A percentile compares a stretch with the other conserved stretches of the same genome.
Conservation (phyloP, 92 coral and sea anemone genomes). For the Galaxea fascicularis region DNA sequence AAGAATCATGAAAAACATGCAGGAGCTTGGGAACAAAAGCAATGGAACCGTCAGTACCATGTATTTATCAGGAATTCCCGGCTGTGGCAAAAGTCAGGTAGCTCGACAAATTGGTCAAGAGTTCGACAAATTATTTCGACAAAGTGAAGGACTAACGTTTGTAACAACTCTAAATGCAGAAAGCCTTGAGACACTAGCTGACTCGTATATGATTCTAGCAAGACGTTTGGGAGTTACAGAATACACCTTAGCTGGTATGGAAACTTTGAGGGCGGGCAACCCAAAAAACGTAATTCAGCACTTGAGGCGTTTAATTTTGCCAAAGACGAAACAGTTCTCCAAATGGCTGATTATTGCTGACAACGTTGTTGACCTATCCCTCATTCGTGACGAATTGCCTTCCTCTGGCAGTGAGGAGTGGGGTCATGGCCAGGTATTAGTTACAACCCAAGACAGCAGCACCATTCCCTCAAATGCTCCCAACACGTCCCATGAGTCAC, state of each 20-base stretch:
- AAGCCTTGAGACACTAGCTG: constrained; percentile 17
- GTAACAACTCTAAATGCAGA: constrained; percentile 43
- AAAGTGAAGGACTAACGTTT: not conserved
- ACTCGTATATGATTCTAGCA: constrained; percentile 32
- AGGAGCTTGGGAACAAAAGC: constrained; percentile 7
- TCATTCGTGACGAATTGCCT: constrained; percentile 15
- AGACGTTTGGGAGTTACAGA: constrained; percentile 8
- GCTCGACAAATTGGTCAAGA: constrained; percentile 61
- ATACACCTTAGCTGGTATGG: not conserved
- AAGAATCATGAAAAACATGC: constrained; percentile 8
- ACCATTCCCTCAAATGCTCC: constrained; percentile 12
- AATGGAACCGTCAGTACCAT: constrained; percentile 23
- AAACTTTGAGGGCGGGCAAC: not conserved
- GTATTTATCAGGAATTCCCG: constrained; percentile 56
- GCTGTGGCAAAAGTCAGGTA: constrained; percentile 52
- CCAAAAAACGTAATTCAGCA: not conserved
- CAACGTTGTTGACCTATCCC: constrained; percentile 28
- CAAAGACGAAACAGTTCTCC: not conserved
- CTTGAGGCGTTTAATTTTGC: constrained; percentile 5
- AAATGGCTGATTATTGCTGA: constrained; percentile 55
- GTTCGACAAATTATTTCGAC: not conserved
- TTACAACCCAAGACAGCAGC: constrained; percentile 49
- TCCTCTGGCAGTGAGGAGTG: constrained; percentile 18
- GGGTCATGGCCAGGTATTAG: constrained; percentile 42
- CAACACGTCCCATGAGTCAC: not conserved